phyloP scores from a whole-genome alignment of 2,797 vertebrate species.

The Neosalanx taihuensis region DNA sequence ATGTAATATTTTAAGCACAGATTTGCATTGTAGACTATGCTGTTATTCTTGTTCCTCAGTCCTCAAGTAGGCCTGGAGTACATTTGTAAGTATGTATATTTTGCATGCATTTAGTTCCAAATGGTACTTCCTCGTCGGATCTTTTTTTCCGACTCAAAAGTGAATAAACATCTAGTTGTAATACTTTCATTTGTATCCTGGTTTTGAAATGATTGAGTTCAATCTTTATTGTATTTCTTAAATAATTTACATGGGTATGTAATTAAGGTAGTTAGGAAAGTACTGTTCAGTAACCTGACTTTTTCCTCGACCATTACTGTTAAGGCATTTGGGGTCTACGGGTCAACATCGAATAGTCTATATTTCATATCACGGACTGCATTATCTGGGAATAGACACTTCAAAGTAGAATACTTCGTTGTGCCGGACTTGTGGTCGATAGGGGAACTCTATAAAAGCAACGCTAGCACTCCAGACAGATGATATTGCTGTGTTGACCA shows the following conservation, averaged over 20 bases:
- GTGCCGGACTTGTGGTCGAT: background rate
- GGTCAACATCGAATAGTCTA: background rate
- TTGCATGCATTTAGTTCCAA: conserved; percentile 47
- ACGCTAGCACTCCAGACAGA: rapidly evolving
- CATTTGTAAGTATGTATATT: conserved; percentile 5
- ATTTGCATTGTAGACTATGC: background rate
- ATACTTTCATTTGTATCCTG: background rate
- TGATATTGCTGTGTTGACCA: conserved; percentile 51
- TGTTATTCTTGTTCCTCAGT: background rate
- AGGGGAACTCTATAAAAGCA: conserved; percentile 53
- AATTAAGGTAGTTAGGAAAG: no score
- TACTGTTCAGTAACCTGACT: no score
- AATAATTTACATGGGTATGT: no score
- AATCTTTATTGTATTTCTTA: background rate
- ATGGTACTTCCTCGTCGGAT: conserved; percentile 20
- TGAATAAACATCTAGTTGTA: conserved; percentile 57
- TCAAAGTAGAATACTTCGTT: background rate
- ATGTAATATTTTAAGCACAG: conserved; percentile 4
- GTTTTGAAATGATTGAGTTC: background rate
- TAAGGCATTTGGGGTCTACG: background rate
- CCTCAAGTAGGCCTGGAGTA: background rate
- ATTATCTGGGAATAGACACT: background rate
- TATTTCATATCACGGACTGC: background rate
- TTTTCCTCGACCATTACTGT: no score
- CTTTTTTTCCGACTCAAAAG: conserved; percentile 48